A percentile compares a stretch with the other conserved stretches of the same genome.
Conservation (phyloP, 2,797 vertebrate species). For the Vireo griseus region DNA sequence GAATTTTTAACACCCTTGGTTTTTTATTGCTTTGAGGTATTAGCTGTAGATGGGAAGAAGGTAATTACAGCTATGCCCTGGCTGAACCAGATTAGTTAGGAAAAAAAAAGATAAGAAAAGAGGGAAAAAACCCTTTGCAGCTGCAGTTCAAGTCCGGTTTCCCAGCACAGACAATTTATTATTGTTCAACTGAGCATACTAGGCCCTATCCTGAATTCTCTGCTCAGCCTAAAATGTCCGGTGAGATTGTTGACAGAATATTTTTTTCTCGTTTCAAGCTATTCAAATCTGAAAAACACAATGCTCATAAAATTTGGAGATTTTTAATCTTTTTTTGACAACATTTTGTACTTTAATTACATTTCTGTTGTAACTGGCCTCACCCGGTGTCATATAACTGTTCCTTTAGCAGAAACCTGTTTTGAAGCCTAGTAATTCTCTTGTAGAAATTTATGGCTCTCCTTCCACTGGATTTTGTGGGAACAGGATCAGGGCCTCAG, state of each 20-base stretch:
- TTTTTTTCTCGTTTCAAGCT: not conserved
- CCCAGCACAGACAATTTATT: constrained; percentile 66
- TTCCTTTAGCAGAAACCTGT: not conserved
- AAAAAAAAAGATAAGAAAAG: not conserved
- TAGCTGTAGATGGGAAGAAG: constrained; percentile 68
- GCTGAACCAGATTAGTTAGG: constrained; percentile 58
- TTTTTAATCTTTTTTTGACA: not conserved
- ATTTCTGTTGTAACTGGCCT: constrained; percentile 37
- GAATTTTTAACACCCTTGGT: constrained; percentile 69
- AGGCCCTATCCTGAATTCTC: constrained; percentile 18
- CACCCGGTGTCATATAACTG: constrained; percentile 9
- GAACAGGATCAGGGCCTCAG: not conserved
- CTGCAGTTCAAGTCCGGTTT: constrained; percentile 68
- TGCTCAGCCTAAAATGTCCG: not conserved
- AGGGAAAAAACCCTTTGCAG: constrained; percentile 10
- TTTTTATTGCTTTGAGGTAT: constrained; percentile 69
- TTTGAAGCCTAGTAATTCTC: not conserved
- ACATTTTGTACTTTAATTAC: not conserved
- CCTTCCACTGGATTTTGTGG: not conserved
- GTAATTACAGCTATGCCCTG: constrained; percentile 68
- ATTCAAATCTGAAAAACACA: not conserved
- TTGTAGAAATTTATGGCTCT: not conserved
- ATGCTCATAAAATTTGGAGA: not conserved
- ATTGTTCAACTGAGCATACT: constrained; percentile 72
- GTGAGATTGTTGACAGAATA: not conserved